A percentile compares a stretch with the other conserved stretches of the same genome.
These are phyloP conservation scores for Onychorhynchus coronatus DNA, from an alignment of 2,113 vertebrate genomes.

Conservation along the genomic window DNA sequence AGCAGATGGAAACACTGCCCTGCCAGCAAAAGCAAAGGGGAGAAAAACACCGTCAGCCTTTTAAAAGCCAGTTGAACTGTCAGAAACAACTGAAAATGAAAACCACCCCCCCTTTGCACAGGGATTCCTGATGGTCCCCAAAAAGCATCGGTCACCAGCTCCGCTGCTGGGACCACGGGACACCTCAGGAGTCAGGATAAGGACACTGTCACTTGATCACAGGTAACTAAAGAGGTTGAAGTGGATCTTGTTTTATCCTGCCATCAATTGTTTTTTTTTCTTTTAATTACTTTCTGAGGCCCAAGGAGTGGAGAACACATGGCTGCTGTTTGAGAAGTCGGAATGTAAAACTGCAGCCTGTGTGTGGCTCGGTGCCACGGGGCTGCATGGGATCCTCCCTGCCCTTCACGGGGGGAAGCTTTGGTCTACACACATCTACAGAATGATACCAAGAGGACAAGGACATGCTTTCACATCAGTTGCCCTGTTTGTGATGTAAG, in stretches of 20 bases:
- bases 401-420: neutral
- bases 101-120: neutral
- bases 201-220: neutral
- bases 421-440: neutral
- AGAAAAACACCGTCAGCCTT: neutral
- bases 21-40: conserved; percentile 13
- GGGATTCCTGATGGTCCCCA: neutral
- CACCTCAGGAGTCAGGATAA: neutral
- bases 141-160: neutral
- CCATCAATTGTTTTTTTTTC: neutral
- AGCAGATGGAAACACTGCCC: conserved; percentile 41
- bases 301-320: neutral
- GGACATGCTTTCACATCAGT: neutral
- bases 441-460: neutral
- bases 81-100: conserved; percentile 11
- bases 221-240: neutral
- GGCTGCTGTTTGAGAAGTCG: neutral
- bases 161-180: neutral
- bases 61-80: conserved; percentile 22
- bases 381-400: neutral
- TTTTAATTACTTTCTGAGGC: neutral
- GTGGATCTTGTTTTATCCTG: neutral
- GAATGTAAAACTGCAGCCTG: neutral
- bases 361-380: neutral
- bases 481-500: neutral